Percentiles rank a stretch among this genome's conserved stretches.
phyloP scores from a whole-genome alignment of 53 echinoderm and acorn worm species.

The Temnopleurus reevesii region DNA sequence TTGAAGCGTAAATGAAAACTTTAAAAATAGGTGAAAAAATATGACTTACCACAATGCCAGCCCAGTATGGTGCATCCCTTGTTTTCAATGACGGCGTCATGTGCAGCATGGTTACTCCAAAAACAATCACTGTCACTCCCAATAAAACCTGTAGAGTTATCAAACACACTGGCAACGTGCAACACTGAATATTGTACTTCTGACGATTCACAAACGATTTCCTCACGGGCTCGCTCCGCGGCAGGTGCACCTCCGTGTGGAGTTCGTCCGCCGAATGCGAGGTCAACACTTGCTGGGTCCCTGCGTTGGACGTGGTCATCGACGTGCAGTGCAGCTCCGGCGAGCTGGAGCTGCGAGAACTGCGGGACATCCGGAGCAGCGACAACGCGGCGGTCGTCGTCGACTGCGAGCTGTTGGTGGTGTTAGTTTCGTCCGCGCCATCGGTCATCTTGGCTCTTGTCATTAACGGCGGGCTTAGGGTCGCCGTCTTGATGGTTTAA shows the following conservation, averaged over 20 bases:
- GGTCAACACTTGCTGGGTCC: constrained; percentile 61
- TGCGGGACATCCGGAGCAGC: constrained; percentile 82
- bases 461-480: neutral
- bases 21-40: too few relatives aligned
- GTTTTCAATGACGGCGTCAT: constrained; percentile 95
- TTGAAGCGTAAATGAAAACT: too few relatives aligned
- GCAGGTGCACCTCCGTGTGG: constrained; percentile 64
- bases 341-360: constrained; percentile 94
- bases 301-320: constrained; percentile 65
- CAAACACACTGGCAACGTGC: constrained; percentile 93
- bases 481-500: neutral
- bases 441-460: constrained; percentile 44
- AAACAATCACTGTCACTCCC: constrained; percentile 89
- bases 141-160: constrained; percentile 89
- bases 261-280: constrained; percentile 64
- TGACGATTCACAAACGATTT: constrained; percentile 62
- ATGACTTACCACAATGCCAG: constrained; percentile 92
- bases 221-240: constrained; percentile 63
- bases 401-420: constrained; percentile 92
- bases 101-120: constrained; percentile 93
- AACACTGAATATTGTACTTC: constrained; percentile 94
- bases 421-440: constrained; percentile 55
- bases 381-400: constrained; percentile 81
- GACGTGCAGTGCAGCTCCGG: constrained; percentile 87
- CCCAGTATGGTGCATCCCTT: constrained; percentile 98